Evolutionary conservation across 2,888 invertebrate genomes (phyloP), one percentile per base, ranked within the genome.

Genomic region (Cynaeus angustus): DNA sequence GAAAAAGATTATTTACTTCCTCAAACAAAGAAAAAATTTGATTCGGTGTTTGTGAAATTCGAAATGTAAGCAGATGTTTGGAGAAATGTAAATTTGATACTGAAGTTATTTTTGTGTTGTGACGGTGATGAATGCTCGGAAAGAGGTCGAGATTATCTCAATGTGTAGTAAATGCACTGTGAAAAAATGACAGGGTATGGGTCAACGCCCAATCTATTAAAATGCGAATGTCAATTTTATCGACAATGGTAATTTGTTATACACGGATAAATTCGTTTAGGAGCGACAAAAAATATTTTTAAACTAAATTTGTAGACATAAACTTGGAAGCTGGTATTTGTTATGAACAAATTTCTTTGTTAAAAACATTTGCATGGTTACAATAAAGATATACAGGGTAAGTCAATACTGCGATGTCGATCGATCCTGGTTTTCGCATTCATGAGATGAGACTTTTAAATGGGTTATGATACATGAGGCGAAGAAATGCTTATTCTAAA

Each of bases 121-220:
- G 21, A 21, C 21, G 21, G 1, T 21, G 21, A 21, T 33, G 33
- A 33, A 33, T n/a, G 33, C 7, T 33, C n/a, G 7, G 33, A 33
- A 33, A 33, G 33, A 33, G 33, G 33, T 4, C 33, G 3, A 7
- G 2, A 33, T 33, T 2, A 33, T 33, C 9, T 33, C 33, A 33
- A 7, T 6, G 33, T 33, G 33, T 33, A 1, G 33, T n/a, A 4
- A 33, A 33, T 33, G 33, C 33, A 33, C 3, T n/a, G 43, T 14
- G 7, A 21, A 26, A 26, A 48, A 48, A 48, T 48, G 26, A 37
- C 56, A 37, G 41, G 41, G 37, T 16, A 43, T 41, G n/a, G 58
- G 58, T 58, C 41, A 58, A 4, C 30, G 43, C n/a, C 13, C n/a
- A 66, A n/a, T 66, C 12, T 12, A 56, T 56, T 66, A 66, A 66